Evolutionary conservation across 2,888 invertebrate species (phyloP).

Genomic region (Watsonalla cultraria): DNA sequence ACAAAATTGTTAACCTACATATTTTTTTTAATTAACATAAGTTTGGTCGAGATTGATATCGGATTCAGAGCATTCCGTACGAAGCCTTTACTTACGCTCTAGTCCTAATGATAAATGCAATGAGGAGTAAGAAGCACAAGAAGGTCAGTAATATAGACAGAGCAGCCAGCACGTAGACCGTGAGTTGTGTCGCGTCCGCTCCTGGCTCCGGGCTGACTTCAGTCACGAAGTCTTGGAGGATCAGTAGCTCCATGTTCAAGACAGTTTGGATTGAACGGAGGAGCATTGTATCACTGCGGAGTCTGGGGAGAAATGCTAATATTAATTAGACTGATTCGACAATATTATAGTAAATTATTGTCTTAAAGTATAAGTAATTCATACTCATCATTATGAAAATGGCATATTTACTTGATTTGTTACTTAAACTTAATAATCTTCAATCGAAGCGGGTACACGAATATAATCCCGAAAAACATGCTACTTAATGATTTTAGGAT

Average conservation of each 20-base stretch:
- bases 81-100: constrained; percentile 64
- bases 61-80: too few relatives aligned
- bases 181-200: constrained; percentile 47
- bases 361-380: too few relatives aligned
- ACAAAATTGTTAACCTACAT: too few relatives aligned
- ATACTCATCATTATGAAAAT: not conserved
- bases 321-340: too few relatives aligned
- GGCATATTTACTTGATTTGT: too few relatives aligned
- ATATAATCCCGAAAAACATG: too few relatives aligned
- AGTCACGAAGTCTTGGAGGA: constrained; percentile 68
- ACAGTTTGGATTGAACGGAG: constrained; percentile 56
- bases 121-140: constrained; percentile 61
- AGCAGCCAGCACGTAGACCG: constrained; percentile 75
- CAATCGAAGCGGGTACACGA: too few relatives aligned
- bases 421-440: too few relatives aligned
- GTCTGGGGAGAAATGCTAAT: constrained; percentile 28
- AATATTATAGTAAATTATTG: too few relatives aligned
- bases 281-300: constrained; percentile 65
- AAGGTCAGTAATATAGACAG: constrained; percentile 73
- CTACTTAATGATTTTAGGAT: too few relatives aligned
- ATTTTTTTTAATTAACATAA: too few relatives aligned
- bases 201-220: constrained; percentile 35
- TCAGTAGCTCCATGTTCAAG: constrained; percentile 47
- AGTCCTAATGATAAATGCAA: constrained; percentile 77
- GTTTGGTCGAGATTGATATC: too few relatives aligned